These are phyloP conservation scores for Forbesichthys agassizii DNA, from an alignment of 2,113 vertebrate genomes.

Conservation along the genomic window DNA sequence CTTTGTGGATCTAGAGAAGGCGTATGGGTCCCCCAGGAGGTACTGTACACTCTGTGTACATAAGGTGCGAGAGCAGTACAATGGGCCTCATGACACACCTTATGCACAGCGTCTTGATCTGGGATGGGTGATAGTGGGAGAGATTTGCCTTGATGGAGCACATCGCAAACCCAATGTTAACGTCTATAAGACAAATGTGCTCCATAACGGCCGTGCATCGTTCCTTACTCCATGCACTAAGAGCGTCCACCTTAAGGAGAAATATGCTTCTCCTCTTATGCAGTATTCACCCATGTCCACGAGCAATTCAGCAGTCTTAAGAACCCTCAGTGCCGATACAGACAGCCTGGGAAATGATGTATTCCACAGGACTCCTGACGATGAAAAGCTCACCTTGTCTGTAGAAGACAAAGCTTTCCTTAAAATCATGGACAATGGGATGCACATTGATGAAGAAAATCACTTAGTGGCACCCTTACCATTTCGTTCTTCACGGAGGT, in stretches of 20 bases:
- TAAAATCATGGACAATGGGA: neutral
- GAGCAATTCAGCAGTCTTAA: neutral
- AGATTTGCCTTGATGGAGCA: neutral
- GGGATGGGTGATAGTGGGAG: neutral
- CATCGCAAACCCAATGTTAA: neutral
- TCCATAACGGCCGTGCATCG: too few relatives aligned
- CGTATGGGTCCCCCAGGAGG: too few relatives aligned
- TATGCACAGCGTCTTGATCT: neutral
- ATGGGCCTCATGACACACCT: neutral
- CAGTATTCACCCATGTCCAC: neutral
- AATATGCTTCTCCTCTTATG: neutral
- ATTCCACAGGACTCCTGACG: neutral
- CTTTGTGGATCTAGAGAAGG: too few relatives aligned
- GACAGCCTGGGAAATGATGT: neutral
- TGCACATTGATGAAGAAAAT: conserved; percentile 6
- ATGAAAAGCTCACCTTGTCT: conserved; percentile 5
- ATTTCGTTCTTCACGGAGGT: neutral
- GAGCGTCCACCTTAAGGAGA: too few relatives aligned
- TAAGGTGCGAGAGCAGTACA: neutral
- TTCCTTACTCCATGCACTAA: too few relatives aligned
- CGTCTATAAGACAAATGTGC: neutral
- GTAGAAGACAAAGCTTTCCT: neutral
- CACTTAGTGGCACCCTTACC: conserved; percentile 18
- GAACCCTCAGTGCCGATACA: neutral
- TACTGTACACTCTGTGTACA: neutral